These are phyloP conservation scores for Panagrolaimus sp. DNA, from an alignment of 1,140 invertebrate species.

Conservation along the genomic window DNA sequence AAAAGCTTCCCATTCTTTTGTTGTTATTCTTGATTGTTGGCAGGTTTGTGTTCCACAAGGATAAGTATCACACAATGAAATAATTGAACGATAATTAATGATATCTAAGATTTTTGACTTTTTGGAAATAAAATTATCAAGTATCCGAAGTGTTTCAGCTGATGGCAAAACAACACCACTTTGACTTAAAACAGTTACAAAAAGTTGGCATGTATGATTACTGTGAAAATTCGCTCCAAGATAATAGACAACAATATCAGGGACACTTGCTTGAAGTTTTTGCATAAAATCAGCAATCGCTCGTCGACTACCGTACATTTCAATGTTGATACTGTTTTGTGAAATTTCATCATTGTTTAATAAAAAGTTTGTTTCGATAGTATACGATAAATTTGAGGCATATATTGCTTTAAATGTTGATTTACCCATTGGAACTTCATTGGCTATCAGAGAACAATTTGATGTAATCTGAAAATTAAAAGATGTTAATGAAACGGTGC, in stretches of 20 bases:
- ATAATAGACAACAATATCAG: not conserved
- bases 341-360: not conserved
- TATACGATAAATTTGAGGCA: not conserved
- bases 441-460: not conserved
- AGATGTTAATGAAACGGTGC: too few species aligned
- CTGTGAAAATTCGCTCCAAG: not conserved
- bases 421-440: not conserved
- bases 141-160: not conserved
- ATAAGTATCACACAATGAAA: not conserved
- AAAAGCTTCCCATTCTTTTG: not conserved
- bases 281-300: not conserved
- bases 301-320: not conserved
- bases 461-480: not conserved
- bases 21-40: not conserved
- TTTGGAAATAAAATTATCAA: slow-evolving; percentile 7
- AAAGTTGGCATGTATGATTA: not conserved
- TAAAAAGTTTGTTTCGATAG: not conserved
- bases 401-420: not conserved
- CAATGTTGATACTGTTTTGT: not conserved
- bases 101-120: slow-evolving; percentile 3
- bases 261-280: slow-evolving; percentile 12
- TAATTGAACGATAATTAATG: not conserved
- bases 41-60: slow-evolving; percentile 5
- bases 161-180: not conserved
- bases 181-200: not conserved